Percentiles rank a stretch among this genome's conserved stretches.
Evolutionary conservation across 2,113 vertebrate genomes (phyloP).

Genomic region (Apodemus sylvaticus): DNA sequence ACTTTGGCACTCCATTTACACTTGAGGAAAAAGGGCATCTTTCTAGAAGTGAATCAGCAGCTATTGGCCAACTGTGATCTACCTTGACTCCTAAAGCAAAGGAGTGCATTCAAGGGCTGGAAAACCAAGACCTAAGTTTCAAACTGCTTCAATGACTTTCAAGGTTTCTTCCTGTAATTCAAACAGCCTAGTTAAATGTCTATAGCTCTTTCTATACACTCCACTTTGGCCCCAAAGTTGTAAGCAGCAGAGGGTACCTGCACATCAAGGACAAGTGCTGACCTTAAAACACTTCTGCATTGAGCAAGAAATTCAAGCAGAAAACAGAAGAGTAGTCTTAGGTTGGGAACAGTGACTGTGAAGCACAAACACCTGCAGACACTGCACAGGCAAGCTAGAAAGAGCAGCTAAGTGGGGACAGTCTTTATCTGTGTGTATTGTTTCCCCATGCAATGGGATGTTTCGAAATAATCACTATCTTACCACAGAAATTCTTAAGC

Average conservation of each 20-base stretch:
- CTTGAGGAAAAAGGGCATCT: neutral
- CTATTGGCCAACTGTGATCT: neutral
- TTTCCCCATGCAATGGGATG: neutral
- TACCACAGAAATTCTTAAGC: neutral
- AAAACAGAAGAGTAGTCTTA: neutral
- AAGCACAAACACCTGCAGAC: neutral
- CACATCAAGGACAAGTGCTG: neutral
- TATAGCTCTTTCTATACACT: neutral
- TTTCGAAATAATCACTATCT: constrained; percentile 23
- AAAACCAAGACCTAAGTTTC: constrained; percentile 7
- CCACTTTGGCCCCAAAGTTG: neutral
- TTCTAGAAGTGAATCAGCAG: neutral
- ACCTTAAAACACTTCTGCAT: neutral
- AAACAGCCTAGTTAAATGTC: neutral
- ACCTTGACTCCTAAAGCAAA: constrained; percentile 41
- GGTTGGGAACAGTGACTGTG: neutral
- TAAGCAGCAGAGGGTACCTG: neutral
- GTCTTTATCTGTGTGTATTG: neutral
- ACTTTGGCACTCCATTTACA: neutral
- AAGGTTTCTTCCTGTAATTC: neutral
- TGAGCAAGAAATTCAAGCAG: neutral
- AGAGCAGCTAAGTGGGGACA: neutral
- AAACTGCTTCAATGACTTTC: neutral
- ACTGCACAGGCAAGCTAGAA: neutral
- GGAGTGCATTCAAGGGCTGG: neutral